Evolutionary conservation across 2,113 vertebrate genomes (phyloP).

Genomic region (Siphamia tubifer): DNA sequence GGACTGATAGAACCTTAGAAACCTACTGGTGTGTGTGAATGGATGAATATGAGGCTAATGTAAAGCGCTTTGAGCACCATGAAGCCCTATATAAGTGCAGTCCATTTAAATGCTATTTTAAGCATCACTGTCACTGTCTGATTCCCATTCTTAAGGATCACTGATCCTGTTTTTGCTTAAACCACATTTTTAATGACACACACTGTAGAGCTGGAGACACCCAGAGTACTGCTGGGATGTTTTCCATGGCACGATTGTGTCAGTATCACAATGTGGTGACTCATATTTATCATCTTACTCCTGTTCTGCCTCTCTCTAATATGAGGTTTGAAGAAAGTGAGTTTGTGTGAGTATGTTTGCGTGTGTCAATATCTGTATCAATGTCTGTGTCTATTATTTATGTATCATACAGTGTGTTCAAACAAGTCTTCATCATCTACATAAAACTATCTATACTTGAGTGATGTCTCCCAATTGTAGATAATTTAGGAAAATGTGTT

Average conservation of each 20-base stretch:
- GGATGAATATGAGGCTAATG: too few species aligned
- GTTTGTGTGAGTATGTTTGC: background rate
- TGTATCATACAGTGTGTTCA: background rate
- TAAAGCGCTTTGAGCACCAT: too few species aligned
- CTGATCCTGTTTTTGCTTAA: background rate
- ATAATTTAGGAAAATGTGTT: background rate
- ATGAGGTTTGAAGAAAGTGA: slow-evolving; percentile 1
- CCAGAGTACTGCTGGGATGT: slow-evolving; percentile 28
- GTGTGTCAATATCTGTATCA: slow-evolving; percentile 10
- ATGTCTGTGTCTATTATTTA: background rate
- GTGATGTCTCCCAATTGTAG: background rate
- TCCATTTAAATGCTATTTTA: slow-evolving; percentile 4
- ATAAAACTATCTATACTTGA: background rate
- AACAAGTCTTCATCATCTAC: background rate
- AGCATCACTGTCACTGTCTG: background rate
- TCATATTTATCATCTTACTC: slow-evolving; percentile 51
- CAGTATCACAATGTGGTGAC: slow-evolving; percentile 52
- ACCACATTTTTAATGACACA: slow-evolving; percentile 4
- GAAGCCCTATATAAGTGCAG: too few species aligned
- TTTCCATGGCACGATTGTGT: slow-evolving; percentile 43
- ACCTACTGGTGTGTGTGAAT: too few species aligned
- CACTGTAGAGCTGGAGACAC: slow-evolving; percentile 8
- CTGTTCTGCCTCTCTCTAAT: slow-evolving; percentile 46
- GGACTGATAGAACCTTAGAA: too few species aligned
- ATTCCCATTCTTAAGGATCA: background rate